Evolutionary conservation across 2,113 vertebrate species (phyloP).

Genomic region (Xiphophorus maculatus): DNA sequence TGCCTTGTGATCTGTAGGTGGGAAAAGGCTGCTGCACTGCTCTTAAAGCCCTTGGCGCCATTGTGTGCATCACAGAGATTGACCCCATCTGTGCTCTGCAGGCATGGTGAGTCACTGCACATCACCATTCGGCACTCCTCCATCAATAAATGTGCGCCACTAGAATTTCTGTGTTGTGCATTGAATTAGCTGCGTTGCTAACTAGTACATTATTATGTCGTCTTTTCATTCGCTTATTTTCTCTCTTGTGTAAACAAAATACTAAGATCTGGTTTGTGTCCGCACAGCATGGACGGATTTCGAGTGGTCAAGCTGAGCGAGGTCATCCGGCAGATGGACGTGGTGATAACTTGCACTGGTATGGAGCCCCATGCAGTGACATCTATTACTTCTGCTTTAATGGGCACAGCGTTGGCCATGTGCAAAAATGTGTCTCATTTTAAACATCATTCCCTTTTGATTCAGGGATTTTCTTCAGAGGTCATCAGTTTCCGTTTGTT

Average conservation of each 20-base stretch:
- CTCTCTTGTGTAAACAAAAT: background rate
- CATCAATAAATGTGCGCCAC: background rate
- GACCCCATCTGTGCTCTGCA: conserved; percentile 98
- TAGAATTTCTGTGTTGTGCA: background rate
- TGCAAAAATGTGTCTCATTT: background rate
- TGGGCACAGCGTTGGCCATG: conserved; percentile 7
- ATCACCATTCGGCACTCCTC: conserved; percentile 7
- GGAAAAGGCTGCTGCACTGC: conserved; percentile 98
- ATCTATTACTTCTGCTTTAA: conserved; percentile 50
- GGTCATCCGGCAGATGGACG: conserved; percentile 95
- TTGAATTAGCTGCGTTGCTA: background rate
- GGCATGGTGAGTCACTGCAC: conserved; percentile 87
- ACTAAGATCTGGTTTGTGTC: conserved; percentile 15
- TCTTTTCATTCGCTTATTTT: background rate
- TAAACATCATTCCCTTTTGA: background rate
- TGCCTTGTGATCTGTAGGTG: conserved; percentile 78
- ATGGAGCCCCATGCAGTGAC: conserved; percentile 39
- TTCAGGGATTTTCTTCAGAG: background rate
- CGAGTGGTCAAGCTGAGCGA: conserved; percentile 97
- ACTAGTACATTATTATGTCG: too few relatives aligned
- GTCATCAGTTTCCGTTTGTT: conserved; percentile 3
- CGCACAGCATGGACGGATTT: conserved; percentile 95
- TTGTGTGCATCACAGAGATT: conserved; percentile 97
- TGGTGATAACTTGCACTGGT: conserved; percentile 99
- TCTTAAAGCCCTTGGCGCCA: conserved; percentile 94